Base-by-base conservation (phyloP, 1,140 invertebrate species). In the Sitodiplosis mosellana region DNA sequence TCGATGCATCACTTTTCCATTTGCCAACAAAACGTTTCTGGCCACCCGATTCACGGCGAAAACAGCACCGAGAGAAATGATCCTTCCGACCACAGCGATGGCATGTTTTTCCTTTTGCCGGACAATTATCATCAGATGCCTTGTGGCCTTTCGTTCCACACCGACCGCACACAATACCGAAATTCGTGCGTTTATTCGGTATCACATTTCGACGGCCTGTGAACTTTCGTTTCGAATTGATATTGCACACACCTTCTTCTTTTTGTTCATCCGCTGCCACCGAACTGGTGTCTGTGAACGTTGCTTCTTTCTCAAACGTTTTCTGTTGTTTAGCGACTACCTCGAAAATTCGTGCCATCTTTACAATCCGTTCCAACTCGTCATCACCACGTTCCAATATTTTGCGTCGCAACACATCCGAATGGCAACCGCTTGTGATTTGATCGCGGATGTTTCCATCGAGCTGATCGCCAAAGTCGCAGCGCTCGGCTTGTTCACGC, bases 331-430 rank as follows among this genome's bases (percentile, higher is more conserved):
- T n/a, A n/a, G n/a, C n/a, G 6, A 41, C 38, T 11, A 17, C 7
- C 17, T 41, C 38, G n/a, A 41, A 17, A 6, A 41, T 41, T 17
- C 19, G 33, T 7, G 33, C 46, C 27, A 47, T 2, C n/a, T n/a
- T n/a, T n/a, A n/a, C n/a, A n/a, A n/a, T n/a, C n/a, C n/a, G n/a
- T n/a, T n/a, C n/a, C n/a, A 47, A n/a, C 3, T 37, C 21, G 14
- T 34, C 33, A 19, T 47, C 46, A 3, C 46, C 46, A 8, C 36
- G 6, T 47, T 47, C 33, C 10, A 47, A 34, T 14, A 47, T 36
- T 19, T 47, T 37, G 10, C 33, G 27, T 3, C 46, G 46, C 8
- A 47, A 38, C 8, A 5, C n/a, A 21, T 2, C 19, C 15, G 46
- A 47, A 1, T 6, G 19, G 19, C 46, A 47, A 3, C 15, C 33